Evolutionary conservation across 2,888 invertebrate species (phyloP), one percentile per base, ranked within the genome.

Genomic region (Pemphredon lugubris): DNA sequence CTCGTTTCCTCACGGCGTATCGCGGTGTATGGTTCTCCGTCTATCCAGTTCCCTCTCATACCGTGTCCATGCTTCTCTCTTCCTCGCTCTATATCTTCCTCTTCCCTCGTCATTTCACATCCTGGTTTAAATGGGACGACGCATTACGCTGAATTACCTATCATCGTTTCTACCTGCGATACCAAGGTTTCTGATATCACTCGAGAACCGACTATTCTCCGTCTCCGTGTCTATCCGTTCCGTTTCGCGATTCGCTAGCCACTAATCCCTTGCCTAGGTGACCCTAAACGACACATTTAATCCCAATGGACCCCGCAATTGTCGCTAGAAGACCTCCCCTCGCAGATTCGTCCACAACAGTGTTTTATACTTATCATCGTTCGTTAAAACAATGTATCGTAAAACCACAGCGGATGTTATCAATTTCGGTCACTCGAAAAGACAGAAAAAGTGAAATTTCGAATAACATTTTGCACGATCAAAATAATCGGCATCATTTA

Each of bases 141-240:
- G 74, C 75, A 83, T 84, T 82, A 83, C 76, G 63, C 48, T 60
- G 79, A 77, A 81, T 83, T 81, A 83, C 77, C 74, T 76, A 75
- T 81, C 80, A 81, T 81, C 77, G 70, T 69, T 69, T 32, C 67
- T 47, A 69, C 68, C 73, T 48, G 53, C 63, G 71, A 77, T 81
- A 74, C 54, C 68, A 54, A 47, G 45, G 21, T 65, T 59, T 55
- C 75, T 75, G 79, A 80, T 80, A 79, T 44, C 65, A 68, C 58
- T 45, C 61, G 75, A 80, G 73, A 80, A 80, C 68, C 69, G 64
- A 50, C 60, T 51, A 53, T 30, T 59, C 61, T 55, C 63, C 39
- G 58, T 64, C 48, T 53, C 14, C 63, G 48, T 59, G 75, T 55
- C 50, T 47, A 42, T 67, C 42, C 47, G 54, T 7, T 34, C 37